Conservation (phyloP, 2,113 vertebrate genomes). For the Paramisgurnus dabryanus region DNA sequence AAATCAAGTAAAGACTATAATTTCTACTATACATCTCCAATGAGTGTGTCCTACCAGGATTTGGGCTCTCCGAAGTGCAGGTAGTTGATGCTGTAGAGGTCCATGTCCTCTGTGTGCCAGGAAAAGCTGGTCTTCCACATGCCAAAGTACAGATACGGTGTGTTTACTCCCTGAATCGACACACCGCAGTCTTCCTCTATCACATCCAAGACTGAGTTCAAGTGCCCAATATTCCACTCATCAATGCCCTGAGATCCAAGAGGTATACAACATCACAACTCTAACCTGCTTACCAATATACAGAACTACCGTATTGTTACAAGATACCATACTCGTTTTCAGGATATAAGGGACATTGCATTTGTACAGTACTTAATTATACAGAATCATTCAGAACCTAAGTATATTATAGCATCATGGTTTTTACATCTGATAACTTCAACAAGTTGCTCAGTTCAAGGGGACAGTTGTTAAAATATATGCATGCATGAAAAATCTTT, state of each 20-base stretch:
- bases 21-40: no score
- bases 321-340: no score
- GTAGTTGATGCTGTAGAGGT: conserved; percentile 98
- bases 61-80: conserved; percentile 97
- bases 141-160: conserved; percentile 95
- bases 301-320: background rate
- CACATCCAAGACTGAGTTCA: conserved; percentile 93
- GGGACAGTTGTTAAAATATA: no score
- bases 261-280: background rate
- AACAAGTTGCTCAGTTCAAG: no score
- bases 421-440: no score
- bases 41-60: conserved; percentile 82
- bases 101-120: conserved; percentile 98
- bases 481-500: no score
- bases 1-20: no score
- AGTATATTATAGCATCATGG: no score
- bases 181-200: conserved; percentile 93
- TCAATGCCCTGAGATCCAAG: conserved; percentile 76
- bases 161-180: conserved; percentile 96
- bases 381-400: no score
- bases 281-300: background rate
- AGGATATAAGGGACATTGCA: no score
- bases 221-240: conserved; percentile 93
- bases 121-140: conserved; percentile 99
- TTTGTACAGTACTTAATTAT: no score